Evolutionary conservation across 2,113 vertebrate species (phyloP), one percentile per base, ranked within the genome.

Genomic region (Cyanistes caeruleus): DNA sequence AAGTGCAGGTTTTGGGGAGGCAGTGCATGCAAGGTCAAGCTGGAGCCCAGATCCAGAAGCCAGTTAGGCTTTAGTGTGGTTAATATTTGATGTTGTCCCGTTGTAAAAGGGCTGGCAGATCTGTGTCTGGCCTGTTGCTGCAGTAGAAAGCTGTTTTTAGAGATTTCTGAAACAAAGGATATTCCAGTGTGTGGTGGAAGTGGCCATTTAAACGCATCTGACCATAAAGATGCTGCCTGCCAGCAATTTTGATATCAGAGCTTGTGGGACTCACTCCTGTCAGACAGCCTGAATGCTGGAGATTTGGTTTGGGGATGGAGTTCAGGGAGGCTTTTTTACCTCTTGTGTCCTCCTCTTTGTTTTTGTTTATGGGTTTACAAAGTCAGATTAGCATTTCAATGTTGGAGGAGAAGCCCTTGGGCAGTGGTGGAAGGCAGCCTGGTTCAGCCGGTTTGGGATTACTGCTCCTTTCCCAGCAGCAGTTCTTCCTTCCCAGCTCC

Each of bases 311-410:
- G 90, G 44, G 39, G 35, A 56, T 75, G 84, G 89, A 92, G 80
- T 48, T 91, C 76, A 20, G 94, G 52, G 76, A 95, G 55, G 87
- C 52, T 88, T 95, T 95, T 95, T 86, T 90, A 83, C 93, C 75
- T 82, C 87, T 91, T 84, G 84, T 63, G 87, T 91, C 87, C 52
- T 94, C 49, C 67, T 78, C 95, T 96, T 97, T 95, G 95, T 97
- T 96, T 96, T 95, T 96, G 95, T 97, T 96, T 97, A 93, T 92
- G 95, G 95, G 89, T 96, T 97, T 95, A 92, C 94, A 55, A 37
- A 95, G 75, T 75, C 56, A 31, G 92, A 97, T 97, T 97, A 97
- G 94, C 97, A 97, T 97, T 94, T 97, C 95, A 97, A 83, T 95
- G 94, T 82, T 53, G 81, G 92, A 92, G 94, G 90, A 41, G 65